A percentile compares a stretch with the other conserved stretches of the same genome.
Evolutionary conservation across 1,140 invertebrate species (phyloP).

Genomic region (Zelostemma sp.): DNA sequence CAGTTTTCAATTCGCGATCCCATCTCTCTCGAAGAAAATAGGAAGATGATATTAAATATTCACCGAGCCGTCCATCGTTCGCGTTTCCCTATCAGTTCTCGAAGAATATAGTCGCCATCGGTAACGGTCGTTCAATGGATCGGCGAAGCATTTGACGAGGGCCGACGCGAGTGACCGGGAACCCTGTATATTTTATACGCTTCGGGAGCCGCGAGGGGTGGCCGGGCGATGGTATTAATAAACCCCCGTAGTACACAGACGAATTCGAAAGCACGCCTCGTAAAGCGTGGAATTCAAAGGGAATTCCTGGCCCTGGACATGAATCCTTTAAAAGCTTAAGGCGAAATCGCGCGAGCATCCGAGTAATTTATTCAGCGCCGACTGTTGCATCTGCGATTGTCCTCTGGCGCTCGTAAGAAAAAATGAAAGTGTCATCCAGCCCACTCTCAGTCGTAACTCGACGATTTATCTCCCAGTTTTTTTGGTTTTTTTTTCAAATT

Average conservation of each 20-base stretch:
- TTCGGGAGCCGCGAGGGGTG: slow-evolving; percentile 32
- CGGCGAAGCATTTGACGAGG: slow-evolving; percentile 32
- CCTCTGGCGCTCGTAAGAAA: too few relatives aligned
- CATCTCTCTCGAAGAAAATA: not conserved
- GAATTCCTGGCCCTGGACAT: slow-evolving; percentile 55
- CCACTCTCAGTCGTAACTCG: too few relatives aligned
- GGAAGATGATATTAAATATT: slow-evolving; percentile 7
- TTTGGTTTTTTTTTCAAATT: too few relatives aligned
- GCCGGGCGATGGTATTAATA: slow-evolving; percentile 39
- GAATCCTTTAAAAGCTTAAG: slow-evolving; percentile 57
- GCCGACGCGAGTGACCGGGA: slow-evolving; percentile 32
- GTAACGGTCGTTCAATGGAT: slow-evolving; percentile 17
- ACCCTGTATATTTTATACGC: slow-evolving; percentile 43
- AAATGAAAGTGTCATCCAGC: too few relatives aligned
- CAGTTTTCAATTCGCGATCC: not conserved
- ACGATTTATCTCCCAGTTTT: too few relatives aligned
- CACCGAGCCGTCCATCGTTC: not conserved
- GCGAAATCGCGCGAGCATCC: slow-evolving; percentile 32
- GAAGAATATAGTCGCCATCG: slow-evolving; percentile 12
- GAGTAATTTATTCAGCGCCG: slow-evolving; percentile 58
- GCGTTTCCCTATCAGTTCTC: slow-evolving; percentile 3
- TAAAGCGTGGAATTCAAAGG: slow-evolving; percentile 65
- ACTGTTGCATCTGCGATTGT: slow-evolving; percentile 33
- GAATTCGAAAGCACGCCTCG: slow-evolving; percentile 44
- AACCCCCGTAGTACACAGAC: slow-evolving; percentile 32